These are phyloP conservation scores for Telenomus remus DNA, from an alignment of 1,140 invertebrate genomes.

Conservation along the genomic window DNA sequence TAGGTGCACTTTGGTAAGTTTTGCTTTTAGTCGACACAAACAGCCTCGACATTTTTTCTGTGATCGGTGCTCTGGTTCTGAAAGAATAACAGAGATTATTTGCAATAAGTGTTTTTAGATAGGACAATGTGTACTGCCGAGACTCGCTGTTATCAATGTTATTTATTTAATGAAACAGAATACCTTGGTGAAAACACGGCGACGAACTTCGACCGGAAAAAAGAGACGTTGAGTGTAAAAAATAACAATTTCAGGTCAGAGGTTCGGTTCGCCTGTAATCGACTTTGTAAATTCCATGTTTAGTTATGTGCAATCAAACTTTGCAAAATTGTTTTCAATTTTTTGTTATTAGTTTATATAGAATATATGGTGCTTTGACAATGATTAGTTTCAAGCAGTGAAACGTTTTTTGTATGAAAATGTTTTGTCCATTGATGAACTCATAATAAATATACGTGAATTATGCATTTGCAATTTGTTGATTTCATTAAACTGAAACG, in stretches of 20 bases:
- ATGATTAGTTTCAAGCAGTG: slow-evolving; percentile 8
- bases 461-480: too few species aligned
- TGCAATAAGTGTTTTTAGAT: slow-evolving; percentile 55
- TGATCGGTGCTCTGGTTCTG: slow-evolving; percentile 54
- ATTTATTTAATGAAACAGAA: slow-evolving; percentile 43
- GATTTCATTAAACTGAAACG: too few species aligned
- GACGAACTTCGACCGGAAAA: too few species aligned
- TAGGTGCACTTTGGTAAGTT: slow-evolving; percentile 54
- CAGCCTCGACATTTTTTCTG: slow-evolving; percentile 52
- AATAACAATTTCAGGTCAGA: too few species aligned
- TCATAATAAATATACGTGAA: too few species aligned
- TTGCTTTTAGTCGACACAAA: slow-evolving; percentile 54
- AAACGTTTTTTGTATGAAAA: too few species aligned
- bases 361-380: slow-evolving; percentile 32
- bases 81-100: slow-evolving; percentile 47
- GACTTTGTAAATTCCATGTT: too few species aligned
- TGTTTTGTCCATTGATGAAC: too few species aligned
- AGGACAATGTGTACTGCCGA: slow-evolving; percentile 41
- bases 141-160: slow-evolving; percentile 47
- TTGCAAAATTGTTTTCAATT: not conserved
- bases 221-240: too few species aligned
- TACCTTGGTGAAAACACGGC: too few species aligned
- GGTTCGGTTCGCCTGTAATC: too few species aligned
- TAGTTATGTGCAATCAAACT: too few species aligned
- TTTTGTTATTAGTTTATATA: slow-evolving; percentile 35